Evolutionary conservation across 2,113 vertebrate genomes (phyloP), one percentile per base, ranked within the genome.

Genomic region (Oenanthe oenanthe): DNA sequence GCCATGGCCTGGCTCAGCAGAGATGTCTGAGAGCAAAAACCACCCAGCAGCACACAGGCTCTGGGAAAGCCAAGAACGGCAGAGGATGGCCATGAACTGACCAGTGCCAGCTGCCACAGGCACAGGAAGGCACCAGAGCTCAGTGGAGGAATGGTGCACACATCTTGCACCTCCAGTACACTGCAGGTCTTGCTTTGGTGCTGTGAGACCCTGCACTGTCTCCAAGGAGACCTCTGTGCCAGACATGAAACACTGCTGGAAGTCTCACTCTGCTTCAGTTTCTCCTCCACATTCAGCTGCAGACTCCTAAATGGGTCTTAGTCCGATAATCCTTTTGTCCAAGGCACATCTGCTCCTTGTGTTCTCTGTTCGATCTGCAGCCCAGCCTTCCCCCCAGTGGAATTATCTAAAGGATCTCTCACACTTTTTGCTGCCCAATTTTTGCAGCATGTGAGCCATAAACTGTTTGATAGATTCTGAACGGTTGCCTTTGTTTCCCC

Each of bases 401-500:
- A 91, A 84, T 77, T 80, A 87, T 72, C 88, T 89, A 40, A 94
- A 86, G 73, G 38, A 78, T 91, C 65, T 71, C 85, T 84, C 91
- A 24, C 21, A 57, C 54, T 84, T 95, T 84, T 81, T 72, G 48
- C 91, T 81, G 86, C 68, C 83, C 57, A 34, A 18, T 63, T 91
- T 92, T 65, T 93, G 48, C 66, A 71, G 83, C 43, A 84, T 75
- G 63, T 19, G 21, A 60, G 88, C 42, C 54, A 92, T 71, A 89
- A 96, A 93, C 76, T 78, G 70, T 90, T 93, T 89, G 83, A 93
- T 63, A 91, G 86, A 56, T 63, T 60, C 89, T 48, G 51, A 92
- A 80, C 8, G 4, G 26, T 66, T 91, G 66, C 77, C 57, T 95
- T 95, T 94, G 83, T 89, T 94, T 94, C 94, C 88, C 76, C 82